These are phyloP conservation scores for Encarsia formosa DNA, from an alignment of 2,888 invertebrate genomes.

Conservation along the genomic window DNA sequence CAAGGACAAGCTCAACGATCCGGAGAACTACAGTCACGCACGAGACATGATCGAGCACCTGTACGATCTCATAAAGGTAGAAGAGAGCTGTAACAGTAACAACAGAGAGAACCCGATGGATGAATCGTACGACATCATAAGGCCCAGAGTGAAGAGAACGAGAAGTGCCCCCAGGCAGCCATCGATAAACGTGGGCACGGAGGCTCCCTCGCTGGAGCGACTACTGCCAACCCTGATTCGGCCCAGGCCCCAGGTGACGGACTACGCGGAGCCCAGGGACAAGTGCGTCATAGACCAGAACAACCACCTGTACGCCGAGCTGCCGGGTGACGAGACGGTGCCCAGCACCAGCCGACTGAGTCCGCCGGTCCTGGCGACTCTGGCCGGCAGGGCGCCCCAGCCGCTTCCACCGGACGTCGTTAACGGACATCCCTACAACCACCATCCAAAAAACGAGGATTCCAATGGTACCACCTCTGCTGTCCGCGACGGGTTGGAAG, in stretches of 20 bases:
- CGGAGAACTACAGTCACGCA: slow-evolving; percentile 69
- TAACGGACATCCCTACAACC: slow-evolving; percentile 36
- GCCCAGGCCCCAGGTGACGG: slow-evolving; percentile 46
- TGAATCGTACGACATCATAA: slow-evolving; percentile 63
- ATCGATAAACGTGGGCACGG: slow-evolving; percentile 58
- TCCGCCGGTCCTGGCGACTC: slow-evolving; percentile 38
- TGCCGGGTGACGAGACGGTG: slow-evolving; percentile 53
- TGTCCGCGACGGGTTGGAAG: slow-evolving; percentile 8
- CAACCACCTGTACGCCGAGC: slow-evolving; percentile 62
- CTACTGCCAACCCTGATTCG: slow-evolving; percentile 52
- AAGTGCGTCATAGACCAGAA: slow-evolving; percentile 45
- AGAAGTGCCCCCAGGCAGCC: slow-evolving; percentile 45
- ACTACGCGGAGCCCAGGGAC: slow-evolving; percentile 53
- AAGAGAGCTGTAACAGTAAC: slow-evolving; percentile 62
- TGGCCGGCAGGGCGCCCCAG: slow-evolving; percentile 41
- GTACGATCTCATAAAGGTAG: slow-evolving; percentile 70
- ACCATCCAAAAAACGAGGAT: slow-evolving; percentile 27
- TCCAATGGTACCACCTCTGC: slow-evolving; percentile 21
- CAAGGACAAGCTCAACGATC: slow-evolving; percentile 66
- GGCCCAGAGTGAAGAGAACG: slow-evolving; percentile 45
- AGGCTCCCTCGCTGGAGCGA: slow-evolving; percentile 59
- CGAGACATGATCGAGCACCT: slow-evolving; percentile 73
- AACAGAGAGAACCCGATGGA: slow-evolving; percentile 29
- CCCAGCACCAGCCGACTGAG: slow-evolving; percentile 50
- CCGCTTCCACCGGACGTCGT: slow-evolving; percentile 45